Conservation (phyloP, 2,113 vertebrate genomes). For the Zosterops borbonicus region DNA sequence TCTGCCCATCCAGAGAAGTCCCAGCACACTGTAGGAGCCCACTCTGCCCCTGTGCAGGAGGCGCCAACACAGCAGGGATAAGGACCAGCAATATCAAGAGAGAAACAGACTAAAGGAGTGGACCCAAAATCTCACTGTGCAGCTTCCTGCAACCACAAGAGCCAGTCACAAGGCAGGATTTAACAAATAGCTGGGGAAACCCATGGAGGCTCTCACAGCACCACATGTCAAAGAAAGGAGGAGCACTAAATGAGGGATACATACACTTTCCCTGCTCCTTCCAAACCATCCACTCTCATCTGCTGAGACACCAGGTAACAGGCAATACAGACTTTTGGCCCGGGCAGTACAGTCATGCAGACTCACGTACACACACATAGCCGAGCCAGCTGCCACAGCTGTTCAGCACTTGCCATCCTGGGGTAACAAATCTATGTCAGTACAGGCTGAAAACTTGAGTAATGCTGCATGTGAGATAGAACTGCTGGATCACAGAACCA, state of each 20-base stretch:
- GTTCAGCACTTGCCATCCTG: background rate
- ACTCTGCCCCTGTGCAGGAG: background rate
- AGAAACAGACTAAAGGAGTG: background rate
- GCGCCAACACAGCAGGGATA: background rate
- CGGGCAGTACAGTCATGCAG: background rate
- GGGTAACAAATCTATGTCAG: background rate
- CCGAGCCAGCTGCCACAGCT: background rate
- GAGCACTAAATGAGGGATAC: background rate
- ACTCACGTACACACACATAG: background rate
- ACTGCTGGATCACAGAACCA: background rate
- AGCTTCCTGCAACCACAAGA: background rate
- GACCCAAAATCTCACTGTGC: background rate
- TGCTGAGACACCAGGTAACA: background rate
- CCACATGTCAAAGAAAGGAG: background rate
- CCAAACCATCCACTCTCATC: background rate
- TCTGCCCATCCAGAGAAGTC: background rate
- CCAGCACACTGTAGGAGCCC: background rate
- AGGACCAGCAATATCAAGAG: background rate
- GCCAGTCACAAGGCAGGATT: background rate
- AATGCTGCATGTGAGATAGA: background rate
- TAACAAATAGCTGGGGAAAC: background rate
- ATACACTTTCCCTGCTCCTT: background rate
- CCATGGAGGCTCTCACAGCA: background rate
- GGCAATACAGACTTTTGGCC: rapidly evolving
- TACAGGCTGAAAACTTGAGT: background rate